A percentile compares a stretch with the other conserved stretches of the same genome.
phyloP scores from a whole-genome alignment of 2,888 invertebrate genomes.

The Nephrocerus scutellatus region DNA sequence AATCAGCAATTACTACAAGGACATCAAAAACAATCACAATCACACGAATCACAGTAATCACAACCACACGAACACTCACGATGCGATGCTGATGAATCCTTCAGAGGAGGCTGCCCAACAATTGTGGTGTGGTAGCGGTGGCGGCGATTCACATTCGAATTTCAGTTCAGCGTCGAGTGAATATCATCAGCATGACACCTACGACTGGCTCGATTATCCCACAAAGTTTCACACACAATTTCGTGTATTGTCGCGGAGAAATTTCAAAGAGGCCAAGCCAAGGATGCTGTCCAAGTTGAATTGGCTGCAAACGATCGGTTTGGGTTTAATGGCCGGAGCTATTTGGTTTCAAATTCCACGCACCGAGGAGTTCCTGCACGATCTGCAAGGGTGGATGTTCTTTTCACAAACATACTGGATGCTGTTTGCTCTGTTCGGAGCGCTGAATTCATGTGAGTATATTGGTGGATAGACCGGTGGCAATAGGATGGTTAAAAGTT shows the following conservation, averaged over 20 bases:
- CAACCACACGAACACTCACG: conserved; percentile 23
- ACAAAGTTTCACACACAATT: conserved; percentile 76
- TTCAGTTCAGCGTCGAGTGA: conserved; percentile 57
- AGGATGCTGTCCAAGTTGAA: conserved; percentile 70
- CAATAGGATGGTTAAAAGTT: not conserved
- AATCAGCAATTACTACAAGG: conserved; percentile 37
- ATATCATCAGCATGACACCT: conserved; percentile 39
- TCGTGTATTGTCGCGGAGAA: conserved; percentile 65
- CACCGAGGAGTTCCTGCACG: conserved; percentile 65
- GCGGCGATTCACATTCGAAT: conserved; percentile 57
- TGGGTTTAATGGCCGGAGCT: conserved; percentile 65
- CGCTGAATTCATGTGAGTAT: conserved; percentile 68
- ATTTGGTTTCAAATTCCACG: conserved; percentile 74
- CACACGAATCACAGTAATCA: conserved; percentile 26
- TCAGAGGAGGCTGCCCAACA: conserved; percentile 52
- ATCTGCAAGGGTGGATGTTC: conserved; percentile 79
- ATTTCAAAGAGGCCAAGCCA: conserved; percentile 67
- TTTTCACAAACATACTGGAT: conserved; percentile 79
- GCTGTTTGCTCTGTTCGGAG: conserved; percentile 71
- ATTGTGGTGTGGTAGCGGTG: conserved; percentile 53
- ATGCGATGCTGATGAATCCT: conserved; percentile 15
- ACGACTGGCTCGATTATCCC: conserved; percentile 63
- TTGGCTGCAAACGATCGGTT: conserved; percentile 67
- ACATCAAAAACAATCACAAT: conserved; percentile 24
- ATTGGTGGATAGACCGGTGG: not conserved